Base-by-base conservation (phyloP, 2,113 vertebrate species). In the Sciurus niger region DNA sequence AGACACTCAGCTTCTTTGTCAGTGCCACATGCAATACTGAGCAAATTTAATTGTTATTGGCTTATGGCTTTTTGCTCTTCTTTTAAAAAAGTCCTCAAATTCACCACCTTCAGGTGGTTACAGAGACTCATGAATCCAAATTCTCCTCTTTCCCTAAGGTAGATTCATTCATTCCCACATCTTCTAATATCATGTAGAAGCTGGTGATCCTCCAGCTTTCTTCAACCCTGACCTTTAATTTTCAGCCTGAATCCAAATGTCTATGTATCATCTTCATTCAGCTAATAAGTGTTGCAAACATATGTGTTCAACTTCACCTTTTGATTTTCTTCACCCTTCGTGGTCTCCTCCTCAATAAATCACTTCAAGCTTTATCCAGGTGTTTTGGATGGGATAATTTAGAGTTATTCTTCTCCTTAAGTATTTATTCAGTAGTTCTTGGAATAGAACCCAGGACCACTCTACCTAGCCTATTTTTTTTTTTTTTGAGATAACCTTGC, bases 11-110 rank as follows among this genome's bases (percentile, higher is more conserved):
- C n/a, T 77, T 84, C 40, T 12, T 73, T 32, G 53, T n/a, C 46
- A 16, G 10, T n/a, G 20, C 1, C 10, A 37, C 2, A 30, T 25
- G 13, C 1, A 14, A 24, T 43, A 14, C 30, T n/a, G 28, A 3
- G 43, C 7, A 46, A n/a, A 73, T 89, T 76, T 76, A 48, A 82
- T 34, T 83, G 25, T 32, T 70, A 18, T 17, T 72, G 43, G 8
- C 3, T 60, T n/a, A 30, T 24, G 40, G 5, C 3, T 13, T 51
- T 89, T 90, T 2, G 25, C 90, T 7, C 40, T 40, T 6, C 13
- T 60, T 90, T 79, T 13, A 40, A 74, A 84, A 55, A 76, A 28
- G 80, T 51, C 12, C 16, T 76, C 2, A 34, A 53, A 48, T 30
- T 55, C 68, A 8, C 13, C 37, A 58, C 37, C 13, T 70, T 93